Evolutionary conservation across 37 sponge, comb jelly and placozoan genomes (phyloP).

Genomic region (Aphrocallistes beatrix): DNA sequence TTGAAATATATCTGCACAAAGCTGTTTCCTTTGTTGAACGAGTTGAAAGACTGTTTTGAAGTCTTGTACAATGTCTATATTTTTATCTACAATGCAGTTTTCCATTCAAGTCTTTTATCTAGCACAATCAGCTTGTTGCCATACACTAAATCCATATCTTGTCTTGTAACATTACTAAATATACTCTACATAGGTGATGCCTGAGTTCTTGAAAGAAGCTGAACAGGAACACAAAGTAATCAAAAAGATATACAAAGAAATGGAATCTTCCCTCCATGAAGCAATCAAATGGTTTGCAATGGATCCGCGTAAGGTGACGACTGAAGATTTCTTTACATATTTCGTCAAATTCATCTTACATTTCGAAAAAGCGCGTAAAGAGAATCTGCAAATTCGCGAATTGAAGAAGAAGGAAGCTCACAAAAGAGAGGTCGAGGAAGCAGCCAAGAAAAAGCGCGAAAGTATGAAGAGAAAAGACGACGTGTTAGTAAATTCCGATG

Average conservation of each 20-base stretch:
- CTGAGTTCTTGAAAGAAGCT: background rate
- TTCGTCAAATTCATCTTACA: background rate
- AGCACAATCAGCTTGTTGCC: too few relatives aligned
- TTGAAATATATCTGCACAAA: too few relatives aligned
- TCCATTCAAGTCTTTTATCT: too few relatives aligned
- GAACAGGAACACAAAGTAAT: background rate
- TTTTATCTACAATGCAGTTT: too few relatives aligned
- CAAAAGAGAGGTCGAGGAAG: conserved; percentile 14
- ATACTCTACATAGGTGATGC: background rate
- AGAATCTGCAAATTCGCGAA: conserved; percentile 3
- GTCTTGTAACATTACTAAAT: too few relatives aligned
- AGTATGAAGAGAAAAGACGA: background rate
- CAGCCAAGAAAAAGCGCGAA: background rate
- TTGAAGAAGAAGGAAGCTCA: background rate
- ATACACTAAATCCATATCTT: too few relatives aligned
- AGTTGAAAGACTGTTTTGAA: too few relatives aligned
- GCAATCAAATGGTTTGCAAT: conserved; percentile 4
- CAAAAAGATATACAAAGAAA: background rate
- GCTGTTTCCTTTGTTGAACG: too few relatives aligned
- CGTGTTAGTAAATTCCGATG: background rate
- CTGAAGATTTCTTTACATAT: background rate
- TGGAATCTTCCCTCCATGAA: background rate
- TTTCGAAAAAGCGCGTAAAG: conserved; percentile 6
- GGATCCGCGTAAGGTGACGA: conserved; percentile 10
- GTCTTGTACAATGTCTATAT: too few relatives aligned